Base-by-base conservation (phyloP, 2,113 vertebrate species). In the Anolis carolinensis region DNA sequence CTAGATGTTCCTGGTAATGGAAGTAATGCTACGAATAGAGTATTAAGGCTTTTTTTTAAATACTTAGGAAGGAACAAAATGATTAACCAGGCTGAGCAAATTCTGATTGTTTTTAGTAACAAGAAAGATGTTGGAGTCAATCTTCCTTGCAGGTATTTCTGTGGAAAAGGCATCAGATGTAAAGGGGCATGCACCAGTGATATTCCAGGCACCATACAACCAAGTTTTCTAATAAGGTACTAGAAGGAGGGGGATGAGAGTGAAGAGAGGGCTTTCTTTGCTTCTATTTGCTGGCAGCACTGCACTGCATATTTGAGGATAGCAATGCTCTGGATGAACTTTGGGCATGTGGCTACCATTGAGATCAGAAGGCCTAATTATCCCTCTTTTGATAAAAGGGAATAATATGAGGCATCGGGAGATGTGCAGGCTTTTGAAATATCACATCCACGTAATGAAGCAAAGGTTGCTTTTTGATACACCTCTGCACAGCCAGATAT, bases 401-500 rank as follows among this genome's bases (percentile, higher is more conserved):
- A 73, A 76, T 55, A 74, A 86, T 59, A 72, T 25, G 70, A 59
- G 50, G 84, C 44, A 79, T 63, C 73, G 83, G 81, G 55, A 8
- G 23, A 81, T 0, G 0, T 30, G 48, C 25, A 82, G 44, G 32
- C 83, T 75, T 34, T 48, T 74, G 32, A 50, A 83, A 91, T 84
- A 72, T 73, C 80, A 86, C 75, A 77, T 52, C 50, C 25, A 67
- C 44, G 84, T 80, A 88, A 79, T 34, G 27, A 75, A 68, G 59
- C 70, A 44, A 75, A 32, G n/a, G 65, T 88, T 79, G 44, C 48
- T 32, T 0, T 77, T 65, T 32, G 78, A 79, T 23, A 5, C 87
- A 76, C 25, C 72, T 20, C 80, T 70, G 36, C 71, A 62, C 34
- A 55, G 85, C 72, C 90, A 81, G 88, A 91, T 91, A 44, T 48